Base-by-base conservation (phyloP, 2,888 invertebrate species). In the Eupithecia dodoneata region DNA sequence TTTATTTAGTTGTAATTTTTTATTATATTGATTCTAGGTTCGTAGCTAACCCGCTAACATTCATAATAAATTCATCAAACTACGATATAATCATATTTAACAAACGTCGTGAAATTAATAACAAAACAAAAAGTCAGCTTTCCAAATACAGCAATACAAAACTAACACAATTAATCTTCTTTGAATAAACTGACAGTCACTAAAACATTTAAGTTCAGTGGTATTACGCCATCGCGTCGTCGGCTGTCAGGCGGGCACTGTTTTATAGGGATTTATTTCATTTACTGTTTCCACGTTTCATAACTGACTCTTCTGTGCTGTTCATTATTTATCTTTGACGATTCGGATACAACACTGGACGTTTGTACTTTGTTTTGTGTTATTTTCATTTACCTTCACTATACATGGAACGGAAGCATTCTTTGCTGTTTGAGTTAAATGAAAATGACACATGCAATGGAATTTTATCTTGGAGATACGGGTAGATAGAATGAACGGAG, bases 221-320 rank as follows among this genome's bases (percentile, higher is more conserved):
- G 81, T 79, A 81, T 83, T 82, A 81, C 76, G 13, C 65, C 78
- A 81, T 81, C 80, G 77, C 79, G 81, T 82, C 81, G 77, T 73
- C 75, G 65, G 44, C 81, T 81, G 81, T 83, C 83, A 81, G 59
- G 55, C 76, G 76, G 77, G 76, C 77, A 78, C 66, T 81, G 72
- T 63, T 80, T 85, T 85, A 82, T 85, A 85, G 82, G 84, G 84
- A 86, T 85, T 87, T 88, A 85, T 72, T 45, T 72, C 18, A 47
- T 70, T 70, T 47, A 72, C 83, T 84, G 82, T 80, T 79, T 55
- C 70, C 72, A 74, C 72, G 76, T 76, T 72, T 71, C 77, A 72
- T 10, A 75, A 18, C 77, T 69, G 76, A 73, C 72, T 69, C 44
- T 44, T 74, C 77, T 73, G 49, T 76, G 47, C 71, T 72, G 55